phyloP scores from a whole-genome alignment of 1,140 invertebrate genomes.

The Heterodera carotae region DNA sequence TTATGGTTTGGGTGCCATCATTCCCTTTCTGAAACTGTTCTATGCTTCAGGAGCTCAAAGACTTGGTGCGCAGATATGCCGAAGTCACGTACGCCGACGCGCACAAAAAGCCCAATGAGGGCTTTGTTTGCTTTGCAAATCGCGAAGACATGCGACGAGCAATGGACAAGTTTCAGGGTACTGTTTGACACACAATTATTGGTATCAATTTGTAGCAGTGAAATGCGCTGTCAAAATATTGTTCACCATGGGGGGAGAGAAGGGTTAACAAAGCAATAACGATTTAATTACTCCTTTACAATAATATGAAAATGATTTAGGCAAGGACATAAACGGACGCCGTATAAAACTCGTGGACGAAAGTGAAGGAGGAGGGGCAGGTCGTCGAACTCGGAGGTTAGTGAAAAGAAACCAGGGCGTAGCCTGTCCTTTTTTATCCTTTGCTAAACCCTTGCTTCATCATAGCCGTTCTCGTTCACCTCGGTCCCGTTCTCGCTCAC shows the following conservation, averaged over 20 bases:
- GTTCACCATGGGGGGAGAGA: no score
- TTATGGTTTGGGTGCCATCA: neutral
- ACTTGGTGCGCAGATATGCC: conserved; percentile 96
- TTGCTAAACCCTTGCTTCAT: no score
- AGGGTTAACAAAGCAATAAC: no score
- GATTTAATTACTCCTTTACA: no score
- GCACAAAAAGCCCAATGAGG: conserved; percentile 96
- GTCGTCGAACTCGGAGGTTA: neutral
- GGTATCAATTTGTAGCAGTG: no score
- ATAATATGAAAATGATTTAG: conserved; percentile 89
- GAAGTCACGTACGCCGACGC: conserved; percentile 97
- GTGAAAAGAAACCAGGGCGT: no score
- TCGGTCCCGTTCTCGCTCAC: conserved; percentile 28
- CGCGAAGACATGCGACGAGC: conserved; percentile 86
- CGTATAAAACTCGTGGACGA: conserved; percentile 82
- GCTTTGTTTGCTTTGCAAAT: conserved; percentile 92
- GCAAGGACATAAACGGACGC: conserved; percentile 91
- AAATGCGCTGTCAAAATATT: no score
- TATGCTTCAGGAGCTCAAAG: conserved; percentile 86
- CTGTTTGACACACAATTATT: neutral
- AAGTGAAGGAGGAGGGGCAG: conserved; percentile 26
- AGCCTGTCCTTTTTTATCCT: no score
- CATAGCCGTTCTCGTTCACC: conserved; percentile 49
- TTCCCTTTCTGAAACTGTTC: neutral
- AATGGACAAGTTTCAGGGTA: conserved; percentile 25